Base-by-base conservation (phyloP, 2,888 invertebrate species). In the Boloria selene region DNA sequence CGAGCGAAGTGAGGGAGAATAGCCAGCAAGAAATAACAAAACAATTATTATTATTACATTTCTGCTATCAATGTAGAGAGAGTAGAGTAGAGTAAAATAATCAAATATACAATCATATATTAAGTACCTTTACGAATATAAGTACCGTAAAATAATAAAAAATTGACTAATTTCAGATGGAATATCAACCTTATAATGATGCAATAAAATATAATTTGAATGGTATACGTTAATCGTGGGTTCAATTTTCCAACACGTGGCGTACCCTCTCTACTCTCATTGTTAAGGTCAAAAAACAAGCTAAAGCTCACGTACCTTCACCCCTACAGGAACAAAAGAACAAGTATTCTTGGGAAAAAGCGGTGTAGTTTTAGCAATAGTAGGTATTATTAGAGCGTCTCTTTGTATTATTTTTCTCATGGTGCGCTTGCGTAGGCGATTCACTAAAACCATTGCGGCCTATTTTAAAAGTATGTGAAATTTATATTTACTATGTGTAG, bases 201-300 rank as follows among this genome's bases (percentile, higher is more conserved):
- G 16, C 6, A 14, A 10, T 61, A 71, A 22, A 60, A 65, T 52
- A 4, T 44, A 55, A 47, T 71, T 71, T 70, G 10, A 17, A 1
- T 31, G 56, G 31, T 4, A 14, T 50, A 31, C 49, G 55, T 73
- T 68, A 69, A 74, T 73, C 73, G 70, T 61, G 64, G 65, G 70
- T 66, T 69, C 59, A 72, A 67, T 61, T 67, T 68, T 62, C 52
- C 58, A 85, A 80, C 86, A 88, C 90, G 90, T 90, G 90, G 78
- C 88, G 72, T 71, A 67, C 77, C 77, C 79, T 74, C 74, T 76
- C 79, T 81, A 77, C 80, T 72, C 74, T 72, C 74, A 81, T 85
- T 86, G 85, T 87, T 82, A 82, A 81, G 84, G 84, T 86, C 85
- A 87, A 86, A 89, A 88, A 87, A 87, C 85, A 84, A 79, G 82